phyloP scores from a whole-genome alignment of 2,113 vertebrate species.

The Paralichthys olivaceus region DNA sequence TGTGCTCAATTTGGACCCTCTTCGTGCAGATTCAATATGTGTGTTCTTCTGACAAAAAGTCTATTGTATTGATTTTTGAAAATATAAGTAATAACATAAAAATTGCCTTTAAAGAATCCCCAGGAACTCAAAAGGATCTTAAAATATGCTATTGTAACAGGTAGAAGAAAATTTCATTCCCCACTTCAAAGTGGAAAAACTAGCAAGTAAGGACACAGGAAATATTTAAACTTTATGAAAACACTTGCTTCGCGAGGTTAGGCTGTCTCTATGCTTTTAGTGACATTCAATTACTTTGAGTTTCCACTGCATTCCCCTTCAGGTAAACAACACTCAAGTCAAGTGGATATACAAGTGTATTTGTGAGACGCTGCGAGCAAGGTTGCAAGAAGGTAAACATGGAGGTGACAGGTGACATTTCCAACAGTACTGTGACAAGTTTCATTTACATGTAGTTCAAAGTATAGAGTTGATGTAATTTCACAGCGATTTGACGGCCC shows the following conservation, averaged over 20 bases:
- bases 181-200: not conserved
- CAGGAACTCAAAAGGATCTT: not conserved
- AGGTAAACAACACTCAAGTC: constrained; percentile 39
- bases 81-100: no score
- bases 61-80: no score
- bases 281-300: constrained; percentile 20
- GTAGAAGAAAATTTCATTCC: not conserved
- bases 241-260: constrained; percentile 8
- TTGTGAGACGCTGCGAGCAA: constrained; percentile 25
- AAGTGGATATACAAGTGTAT: constrained; percentile 28
- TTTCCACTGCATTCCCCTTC: constrained; percentile 15
- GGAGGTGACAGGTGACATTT: constrained; percentile 72
- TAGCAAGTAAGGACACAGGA: not conserved
- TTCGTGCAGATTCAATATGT: no score
- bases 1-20: no score
- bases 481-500: constrained; percentile 70
- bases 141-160: not conserved
- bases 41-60: no score
- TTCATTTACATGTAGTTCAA: constrained; percentile 74
- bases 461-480: constrained; percentile 70
- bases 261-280: constrained; percentile 27
- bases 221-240: not conserved
- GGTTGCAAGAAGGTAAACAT: constrained; percentile 50
- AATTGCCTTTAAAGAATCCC: no score
- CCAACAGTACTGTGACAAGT: constrained; percentile 60